Evolutionary conservation across 2,113 vertebrate species (phyloP), one percentile per base, ranked within the genome.

Genomic region (Epinephelus moara): DNA sequence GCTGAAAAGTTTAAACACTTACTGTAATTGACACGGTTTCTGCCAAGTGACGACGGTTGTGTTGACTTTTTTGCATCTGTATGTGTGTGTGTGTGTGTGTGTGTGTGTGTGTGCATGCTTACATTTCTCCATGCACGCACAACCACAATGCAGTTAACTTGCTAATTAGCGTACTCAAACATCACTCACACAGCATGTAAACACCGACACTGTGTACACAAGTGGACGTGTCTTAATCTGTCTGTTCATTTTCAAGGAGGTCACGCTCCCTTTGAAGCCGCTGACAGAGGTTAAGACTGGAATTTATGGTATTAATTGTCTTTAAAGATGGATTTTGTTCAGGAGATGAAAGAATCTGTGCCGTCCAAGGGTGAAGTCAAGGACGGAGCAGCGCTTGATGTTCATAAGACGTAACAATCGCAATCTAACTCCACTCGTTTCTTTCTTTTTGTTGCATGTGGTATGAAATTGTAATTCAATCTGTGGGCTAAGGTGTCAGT

Each of bases 311-410:
- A 45, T 49, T 76, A 74, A 74, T 75, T 63, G 52, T 70, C 59
- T 75, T 69, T 64, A 70, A 71, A 72, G 71, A 64, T 66, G n/a
- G 81, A 37, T 74, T 80, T 80, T 74, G 40, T 63, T 70, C 23
- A 4, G 42, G 25, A 68, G 52, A 79, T 82, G 37, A 84, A 70
- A 83, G 78, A 60, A 57, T 56, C 19, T 75, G 25, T 30, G 53
- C 61, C 69, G 40, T 72, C 14, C 50, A 70, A 76, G 19, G 70
- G 53, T 30, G 19, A 75, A 70, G 50, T 68, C 40, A 79, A 60
- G 64, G 57, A 52, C 60, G 25, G 62, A 69, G 40, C 23, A 25
- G 4, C 10, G 27, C 52, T 80, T 62, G 52, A 80, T 73, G 76
- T 85, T 60, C n/a, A 60, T 14, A 6, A 37, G 8, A 69, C 50